A percentile compares a stretch with the other conserved stretches of the same genome.
These are phyloP conservation scores for Mesitornis unicolor DNA, from an alignment of 2,113 vertebrate genomes.

Conservation along the genomic window DNA sequence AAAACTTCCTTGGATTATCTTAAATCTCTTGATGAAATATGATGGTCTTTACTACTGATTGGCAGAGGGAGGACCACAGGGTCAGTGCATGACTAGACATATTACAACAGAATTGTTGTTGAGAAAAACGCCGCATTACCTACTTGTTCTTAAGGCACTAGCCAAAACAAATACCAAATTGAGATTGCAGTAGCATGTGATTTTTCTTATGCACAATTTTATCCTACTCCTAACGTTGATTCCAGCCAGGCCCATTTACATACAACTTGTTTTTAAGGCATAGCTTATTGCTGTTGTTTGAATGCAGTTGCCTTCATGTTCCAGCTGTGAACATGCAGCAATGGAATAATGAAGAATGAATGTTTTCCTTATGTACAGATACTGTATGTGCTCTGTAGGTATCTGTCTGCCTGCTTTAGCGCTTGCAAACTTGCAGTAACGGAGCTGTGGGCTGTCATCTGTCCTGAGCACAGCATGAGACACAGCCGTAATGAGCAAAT, in stretches of 20 bases:
- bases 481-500: conserved; percentile 48
- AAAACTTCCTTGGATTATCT: background rate
- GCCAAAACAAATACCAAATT: background rate
- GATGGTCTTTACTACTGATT: background rate
- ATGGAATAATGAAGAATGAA: conserved; percentile 20
- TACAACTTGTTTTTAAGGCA: conserved; percentile 23
- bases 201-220: background rate
- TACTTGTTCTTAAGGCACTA: background rate
- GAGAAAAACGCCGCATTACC: background rate
- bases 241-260: background rate
- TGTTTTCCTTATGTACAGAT: conserved; percentile 49
- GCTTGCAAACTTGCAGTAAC: conserved; percentile 34
- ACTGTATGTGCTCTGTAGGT: conserved; percentile 37
- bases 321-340: conserved; percentile 29
- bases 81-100: background rate
- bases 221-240: background rate
- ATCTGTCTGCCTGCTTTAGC: conserved; percentile 45
- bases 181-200: background rate
- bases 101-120: background rate
- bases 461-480: conserved; percentile 64
- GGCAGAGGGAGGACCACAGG: conserved; percentile 11
- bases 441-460: conserved; percentile 47
- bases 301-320: conserved; percentile 28
- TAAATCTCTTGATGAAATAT: background rate
- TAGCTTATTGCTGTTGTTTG: conserved; percentile 21